Conservation (phyloP, 1,140 invertebrate genomes). For the Dufourea novaeangliae region DNA sequence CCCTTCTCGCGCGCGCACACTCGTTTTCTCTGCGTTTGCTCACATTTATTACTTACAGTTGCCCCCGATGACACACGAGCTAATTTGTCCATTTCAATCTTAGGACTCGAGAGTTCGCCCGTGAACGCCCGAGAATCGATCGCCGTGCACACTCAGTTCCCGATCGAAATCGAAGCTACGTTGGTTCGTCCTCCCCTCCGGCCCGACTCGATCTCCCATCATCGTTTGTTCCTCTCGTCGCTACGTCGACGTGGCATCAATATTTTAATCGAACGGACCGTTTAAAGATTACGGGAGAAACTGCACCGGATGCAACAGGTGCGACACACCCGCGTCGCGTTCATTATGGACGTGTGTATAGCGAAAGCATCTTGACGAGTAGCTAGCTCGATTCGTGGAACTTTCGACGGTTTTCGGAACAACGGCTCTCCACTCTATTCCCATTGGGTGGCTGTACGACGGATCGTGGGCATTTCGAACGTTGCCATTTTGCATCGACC, state of each 20-base stretch:
- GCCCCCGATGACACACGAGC: not conserved
- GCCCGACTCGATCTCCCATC: not conserved
- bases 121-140: not conserved
- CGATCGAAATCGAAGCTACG: not conserved
- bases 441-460: slow-evolving; percentile 52
- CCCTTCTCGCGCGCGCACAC: not conserved
- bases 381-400: not conserved
- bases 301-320: slow-evolving; percentile 54
- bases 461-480: slow-evolving; percentile 48
- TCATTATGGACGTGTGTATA: not conserved
- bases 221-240: not conserved
- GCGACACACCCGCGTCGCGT: slow-evolving; percentile 12
- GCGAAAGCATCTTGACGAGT: not conserved
- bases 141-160: not conserved
- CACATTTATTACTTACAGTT: slow-evolving; percentile 6
- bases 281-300: slow-evolving; percentile 25
- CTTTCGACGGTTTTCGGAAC: not conserved
- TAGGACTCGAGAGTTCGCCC: not conserved
- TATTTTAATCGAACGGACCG: not conserved
- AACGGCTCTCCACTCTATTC: slow-evolving; percentile 38
- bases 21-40: not conserved
- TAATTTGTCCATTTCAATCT: slow-evolving; percentile 24
- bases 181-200: not conserved
- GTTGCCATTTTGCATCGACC: slow-evolving; percentile 41
- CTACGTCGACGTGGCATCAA: too few species aligned